Evolutionary conservation across 2,888 invertebrate genomes (phyloP).

Genomic region (Oscheius sp.): DNA sequence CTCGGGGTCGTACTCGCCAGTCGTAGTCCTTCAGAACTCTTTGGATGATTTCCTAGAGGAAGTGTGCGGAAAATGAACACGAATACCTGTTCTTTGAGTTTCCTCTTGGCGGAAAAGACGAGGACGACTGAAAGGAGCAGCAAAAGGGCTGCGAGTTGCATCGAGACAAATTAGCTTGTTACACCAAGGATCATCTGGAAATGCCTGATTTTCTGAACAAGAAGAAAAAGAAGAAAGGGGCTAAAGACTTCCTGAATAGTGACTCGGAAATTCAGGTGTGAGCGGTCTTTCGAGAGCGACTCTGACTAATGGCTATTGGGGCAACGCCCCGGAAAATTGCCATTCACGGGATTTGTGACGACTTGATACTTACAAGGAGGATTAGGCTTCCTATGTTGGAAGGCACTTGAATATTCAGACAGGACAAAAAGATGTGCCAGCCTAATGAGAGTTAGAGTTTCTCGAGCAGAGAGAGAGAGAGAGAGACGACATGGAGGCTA

Average conservation of each 20-base stretch:
- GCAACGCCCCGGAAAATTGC: conserved; percentile 23
- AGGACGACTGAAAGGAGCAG: conserved; percentile 25
- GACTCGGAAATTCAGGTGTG: neutral
- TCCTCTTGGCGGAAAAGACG: conserved; percentile 40
- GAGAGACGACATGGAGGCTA: neutral
- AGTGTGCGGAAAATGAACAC: neutral
- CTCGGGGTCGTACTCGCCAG: conserved; percentile 72
- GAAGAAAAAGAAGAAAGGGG: neutral
- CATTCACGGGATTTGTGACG: conserved; percentile 26
- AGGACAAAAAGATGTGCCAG: too few relatives aligned
- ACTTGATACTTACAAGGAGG: neutral
- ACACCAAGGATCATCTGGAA: conserved; percentile 24
- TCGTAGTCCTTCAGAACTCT: conserved; percentile 68
- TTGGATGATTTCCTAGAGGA: conserved; percentile 67
- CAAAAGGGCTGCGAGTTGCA: conserved; percentile 27
- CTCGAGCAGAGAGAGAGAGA: neutral
- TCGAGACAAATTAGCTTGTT: conserved; percentile 18
- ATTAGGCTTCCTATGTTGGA: too few relatives aligned
- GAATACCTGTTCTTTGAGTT: conserved; percentile 62
- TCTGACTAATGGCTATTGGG: conserved; percentile 26
- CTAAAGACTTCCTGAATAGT: neutral
- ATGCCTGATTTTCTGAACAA: neutral
- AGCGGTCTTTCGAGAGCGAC: neutral
- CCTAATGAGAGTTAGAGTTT: too few relatives aligned
- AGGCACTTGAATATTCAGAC: too few relatives aligned